Evolutionary conservation across 2,797 vertebrate species (phyloP), one percentile per base, ranked within the genome.

Genomic region (Danio aesculapii): DNA sequence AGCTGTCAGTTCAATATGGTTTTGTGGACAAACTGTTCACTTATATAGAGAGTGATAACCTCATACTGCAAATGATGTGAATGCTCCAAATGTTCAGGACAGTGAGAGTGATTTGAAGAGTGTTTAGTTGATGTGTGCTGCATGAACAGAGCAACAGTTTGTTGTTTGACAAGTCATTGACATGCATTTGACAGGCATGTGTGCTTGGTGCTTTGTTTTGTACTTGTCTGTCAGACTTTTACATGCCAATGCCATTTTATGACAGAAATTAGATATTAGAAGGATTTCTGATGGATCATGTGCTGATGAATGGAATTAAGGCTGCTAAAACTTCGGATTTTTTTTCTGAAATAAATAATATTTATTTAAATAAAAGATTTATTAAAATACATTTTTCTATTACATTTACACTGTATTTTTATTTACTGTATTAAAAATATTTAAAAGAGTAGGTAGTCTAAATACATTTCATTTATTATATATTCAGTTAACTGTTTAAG

Each of bases 101-200:
- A 43, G 57, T 12, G 19, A 58, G 10, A 12, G 49, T 41, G 50
- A 70, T 55, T 55, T 53, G 55, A 12, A 67, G 64, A 49, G 46
- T 21, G 14, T 43, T 43, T 10, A 63, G 30, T 16, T 63, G 39
- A n/a, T 9, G 39, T 62, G 44, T 21, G 50, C 30, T 43, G 68
- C 30, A 53, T 55, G 68, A 68, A 66, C 46, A 11, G 21, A 52
- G 49, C 67, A 47, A 52, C 46, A 69, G 21, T 21, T 69, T 9
- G 47, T 50, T 39, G 19, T 21, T 19, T 68, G 19, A 50, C 13
- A 39, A 39, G 67, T 41, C 49, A 19, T 47, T 66, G 63, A 66
- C 43, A 19, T 47, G 55, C 19, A 2, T 12, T 16, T 39, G 67
- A 50, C 14, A 52, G 1, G 67, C 8, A 52, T 41, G 14, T 69